A percentile compares a stretch with the other conserved stretches of the same genome.
These are phyloP conservation scores for Leucosticte australis DNA, from an alignment of 2,113 vertebrate species.

Conservation along the genomic window DNA sequence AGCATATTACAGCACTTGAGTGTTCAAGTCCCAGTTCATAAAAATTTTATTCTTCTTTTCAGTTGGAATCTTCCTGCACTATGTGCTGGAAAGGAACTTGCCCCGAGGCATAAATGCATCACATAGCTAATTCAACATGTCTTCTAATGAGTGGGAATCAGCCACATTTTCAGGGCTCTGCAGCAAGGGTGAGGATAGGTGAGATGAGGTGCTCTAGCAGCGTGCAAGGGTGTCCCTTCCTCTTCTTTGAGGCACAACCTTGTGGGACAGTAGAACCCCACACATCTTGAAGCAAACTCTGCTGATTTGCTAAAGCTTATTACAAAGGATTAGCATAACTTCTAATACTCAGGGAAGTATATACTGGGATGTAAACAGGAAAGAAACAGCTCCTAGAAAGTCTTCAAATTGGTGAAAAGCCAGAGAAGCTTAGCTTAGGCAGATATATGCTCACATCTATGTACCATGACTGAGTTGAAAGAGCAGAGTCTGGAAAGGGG, in stretches of 20 bases:
- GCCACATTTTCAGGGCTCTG: not conserved
- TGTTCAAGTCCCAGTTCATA: constrained; percentile 45
- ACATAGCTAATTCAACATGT: constrained; percentile 8
- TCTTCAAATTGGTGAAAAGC: not conserved
- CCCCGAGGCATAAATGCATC: not conserved
- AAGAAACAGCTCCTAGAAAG: not conserved
- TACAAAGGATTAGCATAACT: not conserved
- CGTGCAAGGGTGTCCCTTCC: not conserved
- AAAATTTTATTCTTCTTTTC: constrained; percentile 53
- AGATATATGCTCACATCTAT: not conserved
- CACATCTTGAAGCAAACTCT: not conserved
- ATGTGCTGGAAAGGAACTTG: constrained; percentile 13
- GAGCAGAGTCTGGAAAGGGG: not conserved
- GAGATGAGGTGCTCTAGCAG: not conserved
- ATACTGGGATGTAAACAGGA: not conserved
- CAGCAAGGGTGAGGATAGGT: not conserved
- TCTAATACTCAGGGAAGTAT: not conserved
- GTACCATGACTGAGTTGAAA: not conserved
- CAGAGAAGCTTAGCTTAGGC: not conserved
- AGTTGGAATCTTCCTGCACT: not conserved
- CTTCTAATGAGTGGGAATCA: not conserved
- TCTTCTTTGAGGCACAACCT: not conserved
- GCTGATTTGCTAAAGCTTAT: not conserved
- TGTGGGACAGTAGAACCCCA: not conserved
- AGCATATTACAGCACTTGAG: constrained; percentile 48